A percentile compares a stretch with the other conserved stretches of the same genome.
These are phyloP conservation scores for Eudasyphora cyanicolor DNA, from an alignment of 2,888 invertebrate genomes.

Conservation along the genomic window DNA sequence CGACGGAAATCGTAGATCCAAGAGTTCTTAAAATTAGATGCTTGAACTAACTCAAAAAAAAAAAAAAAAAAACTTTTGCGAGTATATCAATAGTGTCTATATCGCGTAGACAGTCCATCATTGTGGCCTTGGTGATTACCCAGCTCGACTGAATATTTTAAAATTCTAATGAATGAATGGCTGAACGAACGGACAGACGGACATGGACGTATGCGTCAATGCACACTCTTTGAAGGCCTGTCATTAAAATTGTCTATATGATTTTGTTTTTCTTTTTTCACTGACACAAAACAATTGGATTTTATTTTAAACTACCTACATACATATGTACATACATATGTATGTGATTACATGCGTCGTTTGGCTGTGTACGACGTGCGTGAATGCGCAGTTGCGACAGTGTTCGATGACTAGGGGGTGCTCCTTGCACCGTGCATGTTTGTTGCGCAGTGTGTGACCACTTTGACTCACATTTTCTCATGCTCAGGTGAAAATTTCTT, in stretches of 20 bases:
- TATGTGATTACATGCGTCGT: not conserved
- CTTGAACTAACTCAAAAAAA: too few species aligned
- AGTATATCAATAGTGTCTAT: too few species aligned
- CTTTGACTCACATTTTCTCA: constrained; percentile 43
- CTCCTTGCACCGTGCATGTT: not conserved
- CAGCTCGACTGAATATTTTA: not conserved
- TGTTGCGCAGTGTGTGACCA: not conserved
- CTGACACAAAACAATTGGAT: not conserved
- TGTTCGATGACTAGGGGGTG: not conserved
- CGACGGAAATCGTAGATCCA: too few species aligned
- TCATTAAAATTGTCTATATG: constrained; percentile 3
- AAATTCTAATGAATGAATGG: constrained; percentile 43
- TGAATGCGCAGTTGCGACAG: not conserved
- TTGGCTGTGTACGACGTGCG: too few species aligned
- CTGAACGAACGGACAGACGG: not conserved
- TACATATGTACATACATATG: not conserved
- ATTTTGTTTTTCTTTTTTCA: not conserved
- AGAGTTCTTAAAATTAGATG: too few species aligned
- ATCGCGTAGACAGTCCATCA: too few species aligned
- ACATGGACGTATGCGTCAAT: not conserved
- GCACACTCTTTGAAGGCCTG: not conserved
- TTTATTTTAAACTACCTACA: not conserved
- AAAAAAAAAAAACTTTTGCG: too few species aligned
- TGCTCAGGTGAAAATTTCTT: constrained; percentile 57
- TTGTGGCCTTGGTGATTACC: too few species aligned